Evolutionary conservation across 2,888 invertebrate genomes (phyloP).

Genomic region (Eustalomyia histrio): DNA sequence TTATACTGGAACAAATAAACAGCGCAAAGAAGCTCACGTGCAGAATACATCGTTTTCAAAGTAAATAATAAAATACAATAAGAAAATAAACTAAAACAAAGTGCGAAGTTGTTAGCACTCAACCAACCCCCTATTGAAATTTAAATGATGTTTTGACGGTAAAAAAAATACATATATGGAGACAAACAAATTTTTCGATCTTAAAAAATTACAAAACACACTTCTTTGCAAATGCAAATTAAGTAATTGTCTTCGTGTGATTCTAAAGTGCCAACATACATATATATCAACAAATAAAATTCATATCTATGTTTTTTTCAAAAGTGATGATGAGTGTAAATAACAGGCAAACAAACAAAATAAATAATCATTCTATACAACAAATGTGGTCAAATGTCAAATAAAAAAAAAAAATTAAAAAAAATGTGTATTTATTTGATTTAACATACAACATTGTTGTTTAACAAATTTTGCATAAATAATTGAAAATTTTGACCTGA

Average conservation of each 20-base stretch:
- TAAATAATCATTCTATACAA: neutral
- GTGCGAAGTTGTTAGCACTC: neutral
- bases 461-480: conserved; percentile 21
- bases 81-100: conserved; percentile 5
- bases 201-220: neutral
- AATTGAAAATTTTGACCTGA: conserved; percentile 26
- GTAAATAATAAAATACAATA: neutral
- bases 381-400: conserved; percentile 38
- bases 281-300: neutral
- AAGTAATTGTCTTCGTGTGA: conserved; percentile 25
- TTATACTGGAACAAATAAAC: conserved; percentile 20
- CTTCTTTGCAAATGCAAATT: conserved; percentile 38
- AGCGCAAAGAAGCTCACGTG: conserved; percentile 32
- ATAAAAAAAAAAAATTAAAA: neutral
- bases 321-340: conserved; percentile 5
- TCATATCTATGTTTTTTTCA: neutral
- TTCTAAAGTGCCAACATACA: neutral
- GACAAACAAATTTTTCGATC: neutral
- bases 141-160: conserved; percentile 18
- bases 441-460: neutral
- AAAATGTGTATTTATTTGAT: neutral
- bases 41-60: neutral
- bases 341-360: conserved; percentile 22
- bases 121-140: neutral
- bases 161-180: neutral